Evolutionary conservation across 2,113 vertebrate genomes (phyloP).

Genomic region (Chelonoidis abingdonii): DNA sequence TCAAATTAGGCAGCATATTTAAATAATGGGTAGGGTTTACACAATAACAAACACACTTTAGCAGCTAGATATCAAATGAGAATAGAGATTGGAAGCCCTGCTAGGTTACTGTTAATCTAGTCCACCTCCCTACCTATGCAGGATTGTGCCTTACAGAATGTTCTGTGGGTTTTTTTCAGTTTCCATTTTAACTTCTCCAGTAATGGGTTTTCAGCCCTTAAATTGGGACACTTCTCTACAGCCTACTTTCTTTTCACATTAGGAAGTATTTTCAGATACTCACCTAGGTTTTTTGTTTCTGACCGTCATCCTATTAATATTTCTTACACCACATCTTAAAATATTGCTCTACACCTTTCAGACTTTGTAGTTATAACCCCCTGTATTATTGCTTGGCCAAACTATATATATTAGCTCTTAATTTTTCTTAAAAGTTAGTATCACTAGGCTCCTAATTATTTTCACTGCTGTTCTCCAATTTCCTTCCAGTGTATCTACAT

Average conservation of each 20-base stretch:
- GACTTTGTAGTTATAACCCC: not conserved
- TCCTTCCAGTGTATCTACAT: not conserved
- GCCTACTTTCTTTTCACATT: not conserved
- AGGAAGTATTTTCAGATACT: not conserved
- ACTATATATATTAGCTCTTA: not conserved
- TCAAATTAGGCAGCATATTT: not conserved
- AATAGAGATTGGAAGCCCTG: not conserved
- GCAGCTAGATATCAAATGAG: not conserved
- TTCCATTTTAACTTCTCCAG: not conserved
- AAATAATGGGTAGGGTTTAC: not conserved
- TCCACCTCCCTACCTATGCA: not conserved
- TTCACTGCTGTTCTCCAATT: not conserved
- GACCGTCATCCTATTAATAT: not conserved
- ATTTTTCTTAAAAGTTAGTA: not conserved
- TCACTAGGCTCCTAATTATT: not conserved
- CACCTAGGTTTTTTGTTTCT: not conserved
- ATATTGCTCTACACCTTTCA: not conserved
- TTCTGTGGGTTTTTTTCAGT: not conserved
- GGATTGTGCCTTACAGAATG: not conserved
- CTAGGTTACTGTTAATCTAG: not conserved
- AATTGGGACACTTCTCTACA: not conserved
- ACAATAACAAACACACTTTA: not conserved
- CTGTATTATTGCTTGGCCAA: not conserved
- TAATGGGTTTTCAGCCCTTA: not conserved
- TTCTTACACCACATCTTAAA: not conserved